These are phyloP conservation scores for Lamproptera curius DNA, from an alignment of 2,888 invertebrate species.

Conservation along the genomic window DNA sequence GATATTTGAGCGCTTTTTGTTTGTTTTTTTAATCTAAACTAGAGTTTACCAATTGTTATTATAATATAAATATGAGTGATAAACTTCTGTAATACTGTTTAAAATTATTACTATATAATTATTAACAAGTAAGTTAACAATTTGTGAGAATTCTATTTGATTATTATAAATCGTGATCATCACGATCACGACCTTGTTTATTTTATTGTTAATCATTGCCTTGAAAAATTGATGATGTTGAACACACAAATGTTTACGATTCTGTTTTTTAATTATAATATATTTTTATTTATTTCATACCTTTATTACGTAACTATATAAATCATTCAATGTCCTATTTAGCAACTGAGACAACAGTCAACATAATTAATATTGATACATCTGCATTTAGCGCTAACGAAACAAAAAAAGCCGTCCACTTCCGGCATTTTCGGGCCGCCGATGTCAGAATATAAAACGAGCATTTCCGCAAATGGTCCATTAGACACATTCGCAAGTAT, in stretches of 20 bases:
- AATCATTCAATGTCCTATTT: not conserved
- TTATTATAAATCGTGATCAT: too few species aligned
- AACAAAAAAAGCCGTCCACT: conserved; percentile 19
- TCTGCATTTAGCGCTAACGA: conserved; percentile 1
- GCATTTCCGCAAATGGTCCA: conserved; percentile 59
- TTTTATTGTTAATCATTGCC: not conserved
- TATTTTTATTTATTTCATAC: not conserved
- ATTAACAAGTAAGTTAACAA: too few species aligned
- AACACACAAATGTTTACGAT: not conserved
- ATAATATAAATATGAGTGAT: not conserved
- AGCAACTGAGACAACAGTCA: not conserved
- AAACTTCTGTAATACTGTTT: not conserved
- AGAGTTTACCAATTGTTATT: not conserved
- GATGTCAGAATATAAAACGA: conserved; percentile 72
- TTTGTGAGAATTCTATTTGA: too few species aligned
- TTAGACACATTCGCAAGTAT: conserved; percentile 43
- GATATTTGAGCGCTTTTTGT: too few species aligned
- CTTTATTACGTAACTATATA: not conserved
- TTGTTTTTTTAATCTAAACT: not conserved
- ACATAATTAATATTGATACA: not conserved
- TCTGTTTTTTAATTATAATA: not conserved
- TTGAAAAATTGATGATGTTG: not conserved
- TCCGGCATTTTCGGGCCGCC: conserved; percentile 37
- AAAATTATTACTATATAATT: not conserved
- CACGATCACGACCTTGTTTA: too few species aligned